phyloP scores from a whole-genome alignment of 1,140 invertebrate genomes.

The Cydia splendana region DNA sequence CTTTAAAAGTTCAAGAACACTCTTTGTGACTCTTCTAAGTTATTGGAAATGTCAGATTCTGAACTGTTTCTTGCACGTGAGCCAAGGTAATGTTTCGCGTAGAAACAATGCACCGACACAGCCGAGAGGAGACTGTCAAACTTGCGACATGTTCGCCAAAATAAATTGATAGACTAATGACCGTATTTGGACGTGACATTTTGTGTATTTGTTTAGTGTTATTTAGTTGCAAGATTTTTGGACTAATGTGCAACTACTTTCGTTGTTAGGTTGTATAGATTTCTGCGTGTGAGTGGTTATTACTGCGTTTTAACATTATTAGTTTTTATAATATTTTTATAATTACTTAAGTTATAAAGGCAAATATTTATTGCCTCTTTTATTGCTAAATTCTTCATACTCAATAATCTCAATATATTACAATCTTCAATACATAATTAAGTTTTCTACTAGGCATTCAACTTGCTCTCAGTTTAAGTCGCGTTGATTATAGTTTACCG shows the following conservation, averaged over 20 bases:
- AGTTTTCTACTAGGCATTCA: too few relatives aligned
- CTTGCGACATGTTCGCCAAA: constrained; percentile 12
- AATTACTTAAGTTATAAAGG: too few relatives aligned
- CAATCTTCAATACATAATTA: too few relatives aligned
- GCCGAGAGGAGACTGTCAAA: neutral
- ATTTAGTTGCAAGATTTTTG: constrained; percentile 16
- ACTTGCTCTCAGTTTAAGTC: too few relatives aligned
- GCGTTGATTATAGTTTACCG: too few relatives aligned
- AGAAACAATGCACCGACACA: constrained; percentile 24
- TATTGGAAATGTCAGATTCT: constrained; percentile 29
- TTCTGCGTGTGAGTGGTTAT: neutral
- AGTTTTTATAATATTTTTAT: too few relatives aligned
- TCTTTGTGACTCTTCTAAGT: constrained; percentile 24
- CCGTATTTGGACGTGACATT: constrained; percentile 12
- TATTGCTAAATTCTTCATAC: too few relatives aligned
- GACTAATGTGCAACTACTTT: neutral
- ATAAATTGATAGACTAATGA: constrained; percentile 19
- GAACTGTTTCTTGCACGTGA: constrained; percentile 28
- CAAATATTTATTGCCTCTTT: too few relatives aligned
- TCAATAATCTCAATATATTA: too few relatives aligned
- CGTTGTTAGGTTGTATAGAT: neutral
- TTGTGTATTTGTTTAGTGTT: constrained; percentile 13
- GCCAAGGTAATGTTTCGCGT: constrained; percentile 12
- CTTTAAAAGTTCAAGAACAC: constrained; percentile 29
- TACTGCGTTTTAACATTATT: neutral